Base-by-base conservation (phyloP, 2,113 vertebrate genomes). In the Neogobius melanostomus region DNA sequence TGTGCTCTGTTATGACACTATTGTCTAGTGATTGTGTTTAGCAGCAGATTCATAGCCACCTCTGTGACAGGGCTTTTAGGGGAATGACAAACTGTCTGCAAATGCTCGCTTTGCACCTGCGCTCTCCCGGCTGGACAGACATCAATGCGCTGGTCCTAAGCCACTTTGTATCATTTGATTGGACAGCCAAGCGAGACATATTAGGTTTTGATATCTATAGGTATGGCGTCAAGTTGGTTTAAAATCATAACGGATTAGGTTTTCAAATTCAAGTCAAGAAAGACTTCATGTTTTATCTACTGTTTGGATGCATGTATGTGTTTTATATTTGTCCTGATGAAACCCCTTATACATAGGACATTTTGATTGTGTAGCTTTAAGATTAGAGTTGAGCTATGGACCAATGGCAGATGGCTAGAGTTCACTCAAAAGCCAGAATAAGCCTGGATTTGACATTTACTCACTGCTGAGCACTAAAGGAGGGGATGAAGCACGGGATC, bases 1-100 rank as follows among this genome's bases (percentile, higher is more conserved):
- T 45, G 68, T 72, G 67, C 51, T 46, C 7, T 89, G 82, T 86
- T 88, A 85, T 88, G 88, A 86, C 82, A 83, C 79, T 43, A 43
- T 68, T 80, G 85, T 87, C 79, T 53, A 5, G 57, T 17, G 68
- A 71, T 64, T 52, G 75, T 81, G 79, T 77, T 77, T 71, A 71
- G 82, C 71, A 53, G 51, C 36, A 56, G 81, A 85, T 82, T 57
- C 67, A 82, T 82, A 60, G 67, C 53, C 71, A 7, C 75, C 46
- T 74, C 61, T 86, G 79, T 85, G 75, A 73, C 64, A 11, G 60
- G 68, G 84, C 81, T 86, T 86, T 87, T 81, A 85, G 60, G 63
- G 51, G 54, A 67, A 66, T 81, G 85, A 87, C 61, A 75, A 79
- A 86, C 59, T 48, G 75, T 10, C 14, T 57, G 49, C 14, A 42